Evolutionary conservation across 1,140 invertebrate genomes (phyloP), one percentile per base, ranked within the genome.

Genomic region (Ridgeia piscesae): DNA sequence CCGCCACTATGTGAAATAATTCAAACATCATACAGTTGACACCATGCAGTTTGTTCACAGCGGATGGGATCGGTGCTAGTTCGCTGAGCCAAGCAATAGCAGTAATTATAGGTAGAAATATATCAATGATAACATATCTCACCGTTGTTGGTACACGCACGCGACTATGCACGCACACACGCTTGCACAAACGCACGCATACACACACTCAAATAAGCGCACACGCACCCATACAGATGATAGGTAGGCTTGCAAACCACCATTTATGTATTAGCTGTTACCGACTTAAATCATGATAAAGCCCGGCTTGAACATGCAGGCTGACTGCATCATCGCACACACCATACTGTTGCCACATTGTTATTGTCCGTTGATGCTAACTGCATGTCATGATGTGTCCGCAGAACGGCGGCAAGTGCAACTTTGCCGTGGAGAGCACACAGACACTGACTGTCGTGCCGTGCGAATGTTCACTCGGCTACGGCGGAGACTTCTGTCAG

Each of bases 381-480:
- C 58, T 4, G 2, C 11, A 77, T 21, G 58, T 77, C 58, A 77
- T 21, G 0, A 8, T 77, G 14, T 21, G 6, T 14, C 48, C 34
- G 14, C 91, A 91, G 91, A 91, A 91, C 48, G 91, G 48, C 33
- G 91, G 34, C 33, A 35, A 34, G 11, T 91, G 91, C 48, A 48
- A 91, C 91, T 91, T 91, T 31, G 33, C 34, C 34, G 91, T 91
- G 34, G 33, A 9, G 11, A 91, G 34, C 0, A 21, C 33, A 42
- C 33, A 48, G 17, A 33, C 91, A 33, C 48, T 42, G 17, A 91
- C 48, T 33, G 48, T 42, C 34, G 91, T 91, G 21, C 91, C 91
- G 33, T 91, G 91, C n/a, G 48, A 35, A 31, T 91, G 91, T 91
- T 21, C 34, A 14, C 33, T 6, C 34, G 91, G 91, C 34, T 91